These are phyloP conservation scores for Clivina fossor DNA, from an alignment of 2,888 invertebrate genomes.

Conservation along the genomic window DNA sequence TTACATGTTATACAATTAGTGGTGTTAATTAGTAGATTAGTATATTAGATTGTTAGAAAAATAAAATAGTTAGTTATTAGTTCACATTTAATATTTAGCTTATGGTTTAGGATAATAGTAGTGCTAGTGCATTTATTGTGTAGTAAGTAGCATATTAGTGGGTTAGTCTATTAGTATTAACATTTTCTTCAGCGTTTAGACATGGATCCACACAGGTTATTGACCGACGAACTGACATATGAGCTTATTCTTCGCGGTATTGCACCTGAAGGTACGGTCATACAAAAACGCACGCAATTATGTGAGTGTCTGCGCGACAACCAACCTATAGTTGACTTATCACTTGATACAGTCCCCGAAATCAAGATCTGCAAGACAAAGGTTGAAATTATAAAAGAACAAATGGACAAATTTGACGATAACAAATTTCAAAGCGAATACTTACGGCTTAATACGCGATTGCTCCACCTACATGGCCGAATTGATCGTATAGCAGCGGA, in stretches of 20 bases:
- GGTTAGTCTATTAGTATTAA: too few species aligned
- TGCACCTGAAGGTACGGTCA: not conserved
- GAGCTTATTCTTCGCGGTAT: conserved; percentile 3
- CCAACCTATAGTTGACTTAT: not conserved
- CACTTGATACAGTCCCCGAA: not conserved
- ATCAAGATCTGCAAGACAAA: not conserved
- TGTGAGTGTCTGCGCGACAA: not conserved
- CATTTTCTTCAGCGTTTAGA: too few species aligned
- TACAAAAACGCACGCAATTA: not conserved
- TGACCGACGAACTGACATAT: conserved; percentile 4
- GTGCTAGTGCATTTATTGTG: too few species aligned
- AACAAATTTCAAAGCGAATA: not conserved
- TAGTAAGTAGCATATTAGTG: too few species aligned
- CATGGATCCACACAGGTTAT: not conserved
- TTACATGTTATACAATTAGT: too few species aligned
- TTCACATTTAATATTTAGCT: too few species aligned
- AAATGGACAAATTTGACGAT: not conserved
- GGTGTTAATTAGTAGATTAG: too few species aligned
- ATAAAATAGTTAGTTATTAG: too few species aligned
- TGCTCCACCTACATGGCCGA: not conserved
- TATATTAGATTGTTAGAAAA: too few species aligned
- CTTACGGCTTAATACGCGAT: not conserved
- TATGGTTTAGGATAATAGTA: too few species aligned
- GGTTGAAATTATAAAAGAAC: not conserved
- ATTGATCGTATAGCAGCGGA: not conserved